phyloP scores from a whole-genome alignment of 1,140 invertebrate genomes.

The Neocloeon triangulifer region DNA sequence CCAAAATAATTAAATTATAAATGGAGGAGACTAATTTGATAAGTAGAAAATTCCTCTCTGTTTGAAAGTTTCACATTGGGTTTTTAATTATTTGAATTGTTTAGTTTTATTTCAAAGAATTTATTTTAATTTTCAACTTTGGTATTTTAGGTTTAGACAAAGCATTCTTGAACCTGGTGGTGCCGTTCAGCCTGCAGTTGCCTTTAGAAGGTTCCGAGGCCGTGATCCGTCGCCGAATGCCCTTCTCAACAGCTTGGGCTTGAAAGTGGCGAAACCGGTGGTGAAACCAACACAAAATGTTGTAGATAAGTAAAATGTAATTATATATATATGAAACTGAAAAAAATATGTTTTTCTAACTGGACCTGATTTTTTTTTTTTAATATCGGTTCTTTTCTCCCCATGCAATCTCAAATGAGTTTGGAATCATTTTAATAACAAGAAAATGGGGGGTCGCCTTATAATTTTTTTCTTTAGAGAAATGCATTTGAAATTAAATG shows the following conservation, averaged over 20 bases:
- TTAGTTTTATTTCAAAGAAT: background rate
- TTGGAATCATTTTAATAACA: too few species aligned
- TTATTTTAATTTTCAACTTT: constrained; percentile 5
- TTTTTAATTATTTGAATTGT: constrained; percentile 2
- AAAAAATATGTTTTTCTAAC: too few species aligned
- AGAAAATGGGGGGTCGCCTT: too few species aligned
- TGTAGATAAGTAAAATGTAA: too few species aligned
- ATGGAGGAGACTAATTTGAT: too few species aligned
- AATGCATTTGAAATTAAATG: too few species aligned
- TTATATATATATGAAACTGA: too few species aligned
- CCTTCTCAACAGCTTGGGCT: constrained; percentile 38
- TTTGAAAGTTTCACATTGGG: constrained; percentile 3
- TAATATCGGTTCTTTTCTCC: too few species aligned
- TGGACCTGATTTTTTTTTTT: too few species aligned
- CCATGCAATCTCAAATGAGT: too few species aligned
- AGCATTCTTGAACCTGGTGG: constrained; percentile 72
- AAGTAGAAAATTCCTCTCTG: constrained; percentile 14
- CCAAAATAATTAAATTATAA: constrained; percentile 23
- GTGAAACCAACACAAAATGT: too few species aligned
- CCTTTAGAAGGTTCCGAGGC: constrained; percentile 75
- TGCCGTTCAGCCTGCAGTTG: constrained; percentile 48
- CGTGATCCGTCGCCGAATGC: constrained; percentile 71
- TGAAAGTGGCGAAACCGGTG: constrained; percentile 15
- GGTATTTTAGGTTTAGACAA: constrained; percentile 40
- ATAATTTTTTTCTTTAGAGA: too few species aligned